Evolutionary conservation across 2,888 invertebrate genomes (phyloP), one percentile per base, ranked within the genome.

Genomic region (Carcina quercana): DNA sequence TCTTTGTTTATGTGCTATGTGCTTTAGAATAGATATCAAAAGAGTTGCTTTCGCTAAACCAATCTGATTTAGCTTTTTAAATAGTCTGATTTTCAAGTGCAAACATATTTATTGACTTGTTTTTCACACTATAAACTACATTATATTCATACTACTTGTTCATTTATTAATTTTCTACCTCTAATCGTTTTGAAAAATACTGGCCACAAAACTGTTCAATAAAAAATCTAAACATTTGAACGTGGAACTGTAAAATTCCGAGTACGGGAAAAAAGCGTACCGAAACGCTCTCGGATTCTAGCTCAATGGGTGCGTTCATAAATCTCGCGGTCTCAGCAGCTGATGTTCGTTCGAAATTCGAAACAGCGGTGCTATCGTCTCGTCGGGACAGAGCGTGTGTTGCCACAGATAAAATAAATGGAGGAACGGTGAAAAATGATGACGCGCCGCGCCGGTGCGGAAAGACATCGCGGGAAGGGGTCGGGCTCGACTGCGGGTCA

Each of bases 401-500:
- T 66, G 74, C 70, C 37, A 58, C 75, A 76, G 82, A 83, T 83
- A 83, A 83, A 80, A 82, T 79, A 80, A 80, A 82, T 80, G 82
- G 78, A 70, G 74, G 62, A 68, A 59, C 69, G 53, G 72, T 83
- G 82, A 82, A 82, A 83, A 82, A 83, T 82, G 82, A 80, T 74
- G 79, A 71, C 72, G 70, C 70, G 73, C 47, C 55, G 58, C 45
- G 58, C 45, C 70, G 64, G 69, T 63, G 74, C 61, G 78, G 78
- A 79, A 74, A 74, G 68, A 67, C 59, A 54, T 48, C 67, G 59
- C 59, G 49, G 59, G 58, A 68, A 71, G 70, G 73, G 76, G 69
- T 69, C 63, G 61, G 46, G 47, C 38, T 49, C 57, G 59, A 59
- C 60, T 67, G n/a, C n/a, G 60, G 59, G 75, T 74, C 74, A 71